Conservation (phyloP, 2,113 vertebrate species). For the Leptocoma aspasia region DNA sequence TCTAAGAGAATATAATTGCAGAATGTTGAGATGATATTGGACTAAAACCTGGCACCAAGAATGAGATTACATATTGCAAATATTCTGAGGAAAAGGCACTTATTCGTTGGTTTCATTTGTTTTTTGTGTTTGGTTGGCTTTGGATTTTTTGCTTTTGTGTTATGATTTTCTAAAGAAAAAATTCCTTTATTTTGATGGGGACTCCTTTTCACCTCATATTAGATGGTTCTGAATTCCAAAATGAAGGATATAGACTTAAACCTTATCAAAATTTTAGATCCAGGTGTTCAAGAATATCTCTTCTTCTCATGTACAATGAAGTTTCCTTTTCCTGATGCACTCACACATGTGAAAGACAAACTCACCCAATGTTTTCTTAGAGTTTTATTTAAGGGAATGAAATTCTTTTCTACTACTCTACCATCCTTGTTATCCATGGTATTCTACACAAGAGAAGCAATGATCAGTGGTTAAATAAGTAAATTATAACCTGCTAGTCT, state of each 20-base stretch:
- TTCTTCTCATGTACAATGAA: neutral
- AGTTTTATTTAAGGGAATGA: neutral
- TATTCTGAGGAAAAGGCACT: neutral
- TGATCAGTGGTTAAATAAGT: neutral
- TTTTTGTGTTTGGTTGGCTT: neutral
- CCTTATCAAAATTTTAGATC: neutral
- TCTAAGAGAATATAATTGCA: neutral
- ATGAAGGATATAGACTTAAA: neutral
- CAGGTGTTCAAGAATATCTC: neutral
- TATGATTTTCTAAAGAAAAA: neutral
- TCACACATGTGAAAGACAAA: neutral
- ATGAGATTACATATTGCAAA: neutral
- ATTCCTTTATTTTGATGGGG: fast-evolving
- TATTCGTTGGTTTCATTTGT: neutral
- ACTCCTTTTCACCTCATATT: neutral
- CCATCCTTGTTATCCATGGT: neutral
- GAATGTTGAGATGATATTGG: neutral
- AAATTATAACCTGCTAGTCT: neutral
- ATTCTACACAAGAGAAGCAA: neutral
- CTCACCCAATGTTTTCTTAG: neutral
- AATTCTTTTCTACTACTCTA: neutral
- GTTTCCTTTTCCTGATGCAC: neutral
- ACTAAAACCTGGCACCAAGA: neutral
- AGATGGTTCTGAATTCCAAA: neutral
- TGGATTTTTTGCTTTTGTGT: neutral